Conservation (phyloP, 2,797 vertebrate species). For the Acridotheres tristis region DNA sequence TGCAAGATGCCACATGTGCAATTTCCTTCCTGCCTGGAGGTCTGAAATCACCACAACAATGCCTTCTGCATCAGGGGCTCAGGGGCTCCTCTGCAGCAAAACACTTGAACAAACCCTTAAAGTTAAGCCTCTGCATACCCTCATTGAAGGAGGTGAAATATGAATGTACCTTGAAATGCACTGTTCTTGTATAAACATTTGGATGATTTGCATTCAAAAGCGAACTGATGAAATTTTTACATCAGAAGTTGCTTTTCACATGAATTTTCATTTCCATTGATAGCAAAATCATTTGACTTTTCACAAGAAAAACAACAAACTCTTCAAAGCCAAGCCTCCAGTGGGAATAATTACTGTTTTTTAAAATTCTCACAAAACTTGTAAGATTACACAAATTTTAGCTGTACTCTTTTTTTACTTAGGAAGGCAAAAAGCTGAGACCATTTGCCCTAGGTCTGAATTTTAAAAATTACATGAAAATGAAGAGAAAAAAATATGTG, state of each 20-base stretch:
- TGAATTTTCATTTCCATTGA: neutral
- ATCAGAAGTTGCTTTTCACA: neutral
- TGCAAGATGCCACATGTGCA: neutral
- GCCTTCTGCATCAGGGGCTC: slow-evolving; percentile 1
- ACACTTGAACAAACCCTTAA: slow-evolving; percentile 10
- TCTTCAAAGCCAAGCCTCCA: neutral
- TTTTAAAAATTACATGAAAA: neutral
- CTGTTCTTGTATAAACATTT: neutral
- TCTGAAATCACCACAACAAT: slow-evolving; percentile 30
- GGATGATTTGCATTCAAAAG: neutral
- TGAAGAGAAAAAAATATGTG: neutral
- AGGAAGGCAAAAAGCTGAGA: no score
- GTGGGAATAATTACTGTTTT: fast-evolving
- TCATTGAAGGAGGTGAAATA: neutral
- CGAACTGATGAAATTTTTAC: neutral
- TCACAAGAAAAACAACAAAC: neutral
- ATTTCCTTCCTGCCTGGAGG: neutral
- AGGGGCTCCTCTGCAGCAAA: neutral
- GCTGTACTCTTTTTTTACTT: neutral
- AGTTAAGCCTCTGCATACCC: neutral
- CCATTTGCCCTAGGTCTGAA: neutral
- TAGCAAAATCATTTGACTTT: neutral
- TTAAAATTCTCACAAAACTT: neutral
- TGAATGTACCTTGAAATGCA: slow-evolving; percentile 12
- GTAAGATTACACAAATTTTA: neutral